Evolutionary conservation across 2,113 vertebrate genomes (phyloP), one percentile per base, ranked within the genome.

Genomic region (Sebastes fasciatus): DNA sequence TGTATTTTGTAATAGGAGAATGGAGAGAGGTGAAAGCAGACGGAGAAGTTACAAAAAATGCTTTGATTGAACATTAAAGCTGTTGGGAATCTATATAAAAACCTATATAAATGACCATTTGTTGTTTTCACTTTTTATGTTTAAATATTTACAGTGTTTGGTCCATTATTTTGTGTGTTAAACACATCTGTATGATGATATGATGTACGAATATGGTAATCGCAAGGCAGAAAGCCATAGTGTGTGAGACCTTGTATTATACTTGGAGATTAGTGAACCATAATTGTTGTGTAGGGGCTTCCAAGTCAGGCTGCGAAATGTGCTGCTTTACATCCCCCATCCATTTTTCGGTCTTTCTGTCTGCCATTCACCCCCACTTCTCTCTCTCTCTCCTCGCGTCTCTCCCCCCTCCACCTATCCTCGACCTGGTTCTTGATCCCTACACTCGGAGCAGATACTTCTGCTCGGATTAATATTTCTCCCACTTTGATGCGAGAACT

Each of bases 381-480:
- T 62, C 40, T 55, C 79, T 21, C 52, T 62, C 40, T 55, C 79
- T 52, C 46, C 45, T 55, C 58, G 10, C 43, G 54, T 12, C 48
- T 43, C 51, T 46, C 61, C 54, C 34, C 77, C 60, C 66, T 72
- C 75, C 82, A 82, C 74, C 86, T 77, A 74, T 83, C 73, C 63
- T 74, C 88, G 80, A 93, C 94, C 94, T 91, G 93, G 92, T 88
- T 93, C 90, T 91, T 92, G 93, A 95, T 94, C 94, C 91, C 73
- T 85, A 92, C 84, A 90, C 82, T 92, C 85, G 62, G 89, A 92
- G 89, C 82, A 82, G 78, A 93, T 94, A 93, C 91, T 92, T 94
- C 74, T 83, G 82, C 52, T 77, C 26, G 93, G 93, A 95, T 94
- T 95, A 94, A 94, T 94, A 95, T 93, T 93, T 92, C 90, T 93